Evolutionary conservation across 2,888 invertebrate species (phyloP), one percentile per base, ranked within the genome.

Genomic region (Drosophila demipolita): DNA sequence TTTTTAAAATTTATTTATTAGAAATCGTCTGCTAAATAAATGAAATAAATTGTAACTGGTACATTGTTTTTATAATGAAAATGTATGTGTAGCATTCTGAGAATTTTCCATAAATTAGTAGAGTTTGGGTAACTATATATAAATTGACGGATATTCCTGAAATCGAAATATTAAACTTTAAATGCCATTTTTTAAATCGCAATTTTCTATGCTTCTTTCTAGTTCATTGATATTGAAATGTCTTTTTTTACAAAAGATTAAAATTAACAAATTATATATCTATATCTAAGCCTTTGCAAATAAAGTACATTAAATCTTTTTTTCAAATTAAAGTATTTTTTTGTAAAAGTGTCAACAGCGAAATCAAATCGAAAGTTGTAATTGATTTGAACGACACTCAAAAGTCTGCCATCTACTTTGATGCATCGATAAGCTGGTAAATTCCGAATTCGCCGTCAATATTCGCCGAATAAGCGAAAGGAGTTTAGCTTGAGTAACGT

Each of bases 391-490:
- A 57, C 63, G 66, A 54, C 61, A 66, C 58, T 63, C 11, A 33
- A 57, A 61, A 60, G 48, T 59, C 64, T 35, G 26, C 33, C 54
- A 66, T 45, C 50, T 26, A 55, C 38, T 55, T 26, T 8, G 45
- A 42, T 40, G 60, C 58, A 40, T 48, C 17, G 26, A 52, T 45
- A 33, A 36, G 26, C 53, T 42, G 40, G 38, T 23, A 17, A 60
- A 29, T 36, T 45, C 29, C 54, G 42, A 81, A 73, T 81, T 78
- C 82, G 82, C 78, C 73, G 63, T 20, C n/a, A 9, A 64, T 45
- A 50, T 76, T 78, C 77, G 78, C 78, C 78, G 81, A 80, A 62
- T 54, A n/a, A 48, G 50, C 55, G 59, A 45, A 55, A 55, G 38
- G 26, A 26, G 61, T 64, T 65, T 49, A 23, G 73, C 57, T 77